Conservation (phyloP, 2,113 vertebrate genomes). For the Pollimyrus isidori region DNA sequence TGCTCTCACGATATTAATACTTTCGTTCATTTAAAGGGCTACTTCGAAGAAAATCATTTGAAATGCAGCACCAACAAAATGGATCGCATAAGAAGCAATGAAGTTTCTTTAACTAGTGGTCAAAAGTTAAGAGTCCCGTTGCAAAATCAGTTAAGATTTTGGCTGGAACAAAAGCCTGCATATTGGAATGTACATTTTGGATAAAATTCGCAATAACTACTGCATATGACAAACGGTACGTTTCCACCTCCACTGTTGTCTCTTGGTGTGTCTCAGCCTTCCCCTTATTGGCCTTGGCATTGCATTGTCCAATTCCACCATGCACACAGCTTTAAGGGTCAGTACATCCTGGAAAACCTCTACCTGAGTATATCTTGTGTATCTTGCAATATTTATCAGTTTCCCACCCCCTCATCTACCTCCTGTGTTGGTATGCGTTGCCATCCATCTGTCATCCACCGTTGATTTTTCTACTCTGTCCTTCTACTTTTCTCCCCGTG, state of each 20-base stretch:
- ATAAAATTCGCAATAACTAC: not conserved
- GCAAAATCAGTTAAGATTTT: not conserved
- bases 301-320: not conserved
- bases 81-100: not conserved
- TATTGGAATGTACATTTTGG: not conserved
- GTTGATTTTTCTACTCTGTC: not conserved
- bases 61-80: not conserved
- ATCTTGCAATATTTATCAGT: conserved; percentile 1
- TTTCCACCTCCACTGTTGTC: not conserved
- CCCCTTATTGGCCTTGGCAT: not conserved
- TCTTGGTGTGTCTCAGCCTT: not conserved
- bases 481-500: not conserved
- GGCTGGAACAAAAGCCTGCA: not conserved
- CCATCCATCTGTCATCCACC: not conserved
- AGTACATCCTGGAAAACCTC: not conserved
- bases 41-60: not conserved
- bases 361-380: not conserved
- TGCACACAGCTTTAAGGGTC: not conserved
- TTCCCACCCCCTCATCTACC: not conserved
- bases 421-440: not conserved
- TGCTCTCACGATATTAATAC: not conserved
- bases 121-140: not conserved
- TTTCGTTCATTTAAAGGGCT: not conserved
- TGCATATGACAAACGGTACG: not conserved
- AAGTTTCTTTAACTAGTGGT: not conserved